phyloP scores from a whole-genome alignment of 2,888 invertebrate genomes.

The Sipha maydis region DNA sequence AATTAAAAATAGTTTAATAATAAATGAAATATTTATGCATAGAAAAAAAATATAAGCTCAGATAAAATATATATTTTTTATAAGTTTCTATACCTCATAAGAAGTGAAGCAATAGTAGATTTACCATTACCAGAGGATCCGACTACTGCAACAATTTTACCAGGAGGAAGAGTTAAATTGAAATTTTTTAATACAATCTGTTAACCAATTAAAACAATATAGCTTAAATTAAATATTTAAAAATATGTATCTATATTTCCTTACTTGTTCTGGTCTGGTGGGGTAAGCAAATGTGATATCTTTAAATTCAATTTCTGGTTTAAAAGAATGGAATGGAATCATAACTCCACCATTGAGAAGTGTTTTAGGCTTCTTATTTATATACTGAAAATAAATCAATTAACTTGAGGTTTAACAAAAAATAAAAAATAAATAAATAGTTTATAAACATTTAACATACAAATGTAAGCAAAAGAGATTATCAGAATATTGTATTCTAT shows the following conservation, averaged over 20 bases:
- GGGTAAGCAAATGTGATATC: conserved; percentile 92
- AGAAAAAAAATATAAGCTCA: neutral
- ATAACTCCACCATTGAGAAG: conserved; percentile 75
- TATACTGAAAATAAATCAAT: conserved; percentile 72
- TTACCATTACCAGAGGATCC: conserved; percentile 96
- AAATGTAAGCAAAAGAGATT: neutral
- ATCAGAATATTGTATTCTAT: too few relatives aligned
- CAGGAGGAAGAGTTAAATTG: conserved; percentile 82
- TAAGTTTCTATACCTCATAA: conserved; percentile 76
- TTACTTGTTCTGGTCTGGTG: conserved; percentile 76
- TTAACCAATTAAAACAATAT: neutral
- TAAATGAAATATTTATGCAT: too few relatives aligned
- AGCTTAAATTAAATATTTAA: conserved; percentile 71
- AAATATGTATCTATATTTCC: conserved; percentile 69
- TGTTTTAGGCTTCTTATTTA: conserved; percentile 78
- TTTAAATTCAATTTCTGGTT: conserved; percentile 85
- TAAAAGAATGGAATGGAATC: conserved; percentile 77
- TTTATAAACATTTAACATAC: neutral
- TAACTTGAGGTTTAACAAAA: conserved; percentile 24
- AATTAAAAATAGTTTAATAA: neutral
- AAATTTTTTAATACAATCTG: conserved; percentile 77
- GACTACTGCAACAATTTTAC: conserved; percentile 91
- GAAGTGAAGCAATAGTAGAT: conserved; percentile 87
- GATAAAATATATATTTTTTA: neutral
- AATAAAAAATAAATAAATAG: too few relatives aligned